Evolutionary conservation across 2,113 vertebrate genomes (phyloP).

Genomic region (Hassar affinis): DNA sequence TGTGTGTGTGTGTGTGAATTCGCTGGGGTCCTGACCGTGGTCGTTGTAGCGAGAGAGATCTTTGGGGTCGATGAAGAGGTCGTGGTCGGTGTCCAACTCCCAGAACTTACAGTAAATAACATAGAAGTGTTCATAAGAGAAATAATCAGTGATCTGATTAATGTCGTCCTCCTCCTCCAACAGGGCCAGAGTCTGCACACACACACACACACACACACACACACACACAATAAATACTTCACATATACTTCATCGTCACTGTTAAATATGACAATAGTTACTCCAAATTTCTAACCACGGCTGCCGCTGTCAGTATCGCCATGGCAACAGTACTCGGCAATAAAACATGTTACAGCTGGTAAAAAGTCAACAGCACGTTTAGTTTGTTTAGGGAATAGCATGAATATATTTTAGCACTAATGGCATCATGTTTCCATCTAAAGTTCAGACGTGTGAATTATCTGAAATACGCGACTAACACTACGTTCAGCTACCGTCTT

Average conservation of each 20-base stretch:
- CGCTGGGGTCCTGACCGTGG: constrained; percentile 76
- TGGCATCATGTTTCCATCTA: too few relatives aligned
- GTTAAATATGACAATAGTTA: not conserved
- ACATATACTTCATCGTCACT: not conserved
- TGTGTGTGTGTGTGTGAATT: not conserved
- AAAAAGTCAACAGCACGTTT: too few relatives aligned
- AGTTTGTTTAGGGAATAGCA: not conserved
- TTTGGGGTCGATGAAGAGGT: constrained; percentile 93
- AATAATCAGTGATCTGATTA: constrained; percentile 99
- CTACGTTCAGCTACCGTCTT: too few relatives aligned
- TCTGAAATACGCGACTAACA: too few relatives aligned
- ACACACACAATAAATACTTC: not conserved
- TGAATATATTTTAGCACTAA: too few relatives aligned
- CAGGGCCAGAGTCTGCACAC: constrained; percentile 84
- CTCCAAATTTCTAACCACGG: not conserved
- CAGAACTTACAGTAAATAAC: constrained; percentile 99
- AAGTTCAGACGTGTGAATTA: too few relatives aligned
- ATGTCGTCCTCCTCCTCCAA: constrained; percentile 98
- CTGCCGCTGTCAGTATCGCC: not conserved
- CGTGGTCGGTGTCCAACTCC: constrained; percentile 97
- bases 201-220: constrained; percentile 32
- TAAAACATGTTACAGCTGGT: not conserved
- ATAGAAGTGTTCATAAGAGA: constrained; percentile 99
- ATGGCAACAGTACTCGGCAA: not conserved
- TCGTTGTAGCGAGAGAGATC: constrained; percentile 94